Evolutionary conservation across 2,113 vertebrate species (phyloP).

Genomic region (Menura novaehollandiae): DNA sequence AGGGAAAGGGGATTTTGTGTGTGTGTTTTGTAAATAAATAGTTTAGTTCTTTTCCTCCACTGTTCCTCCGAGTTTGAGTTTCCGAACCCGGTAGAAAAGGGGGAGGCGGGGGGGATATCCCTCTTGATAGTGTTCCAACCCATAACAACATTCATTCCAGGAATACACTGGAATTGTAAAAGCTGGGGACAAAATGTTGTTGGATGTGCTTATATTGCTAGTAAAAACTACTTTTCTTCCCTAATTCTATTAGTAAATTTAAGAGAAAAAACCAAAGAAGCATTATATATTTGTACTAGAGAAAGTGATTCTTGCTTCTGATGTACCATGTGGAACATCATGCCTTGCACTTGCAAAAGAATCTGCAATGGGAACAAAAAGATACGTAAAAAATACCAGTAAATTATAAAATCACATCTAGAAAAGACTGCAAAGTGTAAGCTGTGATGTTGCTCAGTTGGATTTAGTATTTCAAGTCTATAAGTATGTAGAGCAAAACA

Average conservation of each 20-base stretch:
- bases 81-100: too few relatives aligned
- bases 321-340: not conserved
- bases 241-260: not conserved
- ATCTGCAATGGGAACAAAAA: not conserved
- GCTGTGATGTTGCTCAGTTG: not conserved
- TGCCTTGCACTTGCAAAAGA: not conserved
- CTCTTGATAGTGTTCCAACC: too few relatives aligned
- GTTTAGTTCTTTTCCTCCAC: too few relatives aligned
- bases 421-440: not conserved
- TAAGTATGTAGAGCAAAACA: not conserved
- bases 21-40: too few relatives aligned
- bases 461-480: not conserved
- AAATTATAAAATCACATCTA: not conserved
- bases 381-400: not conserved
- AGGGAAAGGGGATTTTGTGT: too few relatives aligned
- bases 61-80: too few relatives aligned
- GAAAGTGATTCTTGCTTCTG: not conserved
- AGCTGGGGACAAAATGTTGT: not conserved
- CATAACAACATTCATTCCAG: not conserved
- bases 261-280: not conserved
- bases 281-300: not conserved
- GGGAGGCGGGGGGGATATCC: too few relatives aligned
- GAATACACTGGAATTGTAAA: not conserved
- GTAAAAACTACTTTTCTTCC: not conserved
- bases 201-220: not conserved